Conservation (phyloP, 2,113 vertebrate species). For the Elephantulus edwardii region DNA sequence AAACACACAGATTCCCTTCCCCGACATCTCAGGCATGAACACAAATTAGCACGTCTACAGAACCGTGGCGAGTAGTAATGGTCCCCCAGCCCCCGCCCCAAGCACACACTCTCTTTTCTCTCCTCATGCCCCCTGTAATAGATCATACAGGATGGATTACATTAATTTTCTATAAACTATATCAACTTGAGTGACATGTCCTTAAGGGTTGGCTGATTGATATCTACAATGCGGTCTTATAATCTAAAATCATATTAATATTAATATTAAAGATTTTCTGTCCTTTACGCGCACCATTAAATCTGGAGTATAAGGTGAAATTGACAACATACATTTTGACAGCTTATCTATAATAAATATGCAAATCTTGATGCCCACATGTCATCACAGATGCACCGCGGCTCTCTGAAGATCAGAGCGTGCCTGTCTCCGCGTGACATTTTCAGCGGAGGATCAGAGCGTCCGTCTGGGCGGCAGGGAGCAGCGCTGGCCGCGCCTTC, state of each 20-base stretch:
- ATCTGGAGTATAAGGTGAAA: constrained; percentile 87
- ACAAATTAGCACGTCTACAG: constrained; percentile 48
- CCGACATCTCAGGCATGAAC: constrained; percentile 43
- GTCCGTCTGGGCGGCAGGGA: constrained; percentile 75
- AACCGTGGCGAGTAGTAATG: constrained; percentile 47
- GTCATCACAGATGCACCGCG: constrained; percentile 84
- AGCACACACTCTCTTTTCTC: background rate
- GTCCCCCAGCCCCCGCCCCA: background rate
- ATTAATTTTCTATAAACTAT: constrained; percentile 88
- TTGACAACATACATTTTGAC: constrained; percentile 90
- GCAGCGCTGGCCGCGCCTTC: constrained; percentile 71
- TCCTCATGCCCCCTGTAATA: constrained; percentile 67
- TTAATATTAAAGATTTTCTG: constrained; percentile 92
- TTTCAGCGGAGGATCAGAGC: constrained; percentile 82
- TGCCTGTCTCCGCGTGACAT: constrained; percentile 83
- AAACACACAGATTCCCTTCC: background rate
- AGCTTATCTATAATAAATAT: constrained; percentile 91
- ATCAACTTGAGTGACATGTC: constrained; percentile 87
- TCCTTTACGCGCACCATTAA: constrained; percentile 88
- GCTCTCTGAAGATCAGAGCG: constrained; percentile 84
- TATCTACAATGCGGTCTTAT: constrained; percentile 87
- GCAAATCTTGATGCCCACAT: constrained; percentile 85
- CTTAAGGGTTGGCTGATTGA: constrained; percentile 89
- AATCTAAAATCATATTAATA: constrained; percentile 91
- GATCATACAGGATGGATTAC: constrained; percentile 83